Conservation (phyloP, 2,888 invertebrate species). For the Lumbricus terrestris region DNA sequence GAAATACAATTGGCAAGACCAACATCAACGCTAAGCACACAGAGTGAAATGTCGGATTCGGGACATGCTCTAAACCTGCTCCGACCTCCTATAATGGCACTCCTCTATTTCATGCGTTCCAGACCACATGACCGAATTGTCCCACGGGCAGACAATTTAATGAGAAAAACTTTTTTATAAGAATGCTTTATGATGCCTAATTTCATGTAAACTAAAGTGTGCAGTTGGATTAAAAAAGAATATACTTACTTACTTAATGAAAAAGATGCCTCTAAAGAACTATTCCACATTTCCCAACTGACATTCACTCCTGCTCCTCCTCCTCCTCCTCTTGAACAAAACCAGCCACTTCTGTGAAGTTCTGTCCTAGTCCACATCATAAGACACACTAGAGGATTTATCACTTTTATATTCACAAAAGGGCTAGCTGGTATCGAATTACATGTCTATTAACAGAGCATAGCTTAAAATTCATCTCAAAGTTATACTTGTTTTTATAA, state of each 20-base stretch:
- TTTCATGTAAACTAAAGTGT: no score
- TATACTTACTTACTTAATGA: no score
- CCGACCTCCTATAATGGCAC: no score
- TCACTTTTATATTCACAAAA: neutral
- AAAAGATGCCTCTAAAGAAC: neutral
- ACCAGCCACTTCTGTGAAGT: neutral
- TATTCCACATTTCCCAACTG: neutral
- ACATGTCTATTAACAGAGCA: neutral
- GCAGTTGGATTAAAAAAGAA: no score
- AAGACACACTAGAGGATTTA: neutral
- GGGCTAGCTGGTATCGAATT: neutral
- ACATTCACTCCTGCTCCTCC: neutral
- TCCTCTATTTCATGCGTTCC: no score
- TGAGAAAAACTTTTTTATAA: no score
- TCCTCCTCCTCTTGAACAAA: neutral
- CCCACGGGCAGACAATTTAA: no score
- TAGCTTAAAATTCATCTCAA: neutral
- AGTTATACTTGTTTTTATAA: neutral
- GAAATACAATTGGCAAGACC: neutral
- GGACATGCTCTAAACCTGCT: no score
- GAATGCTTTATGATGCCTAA: no score
- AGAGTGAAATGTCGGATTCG: neutral
- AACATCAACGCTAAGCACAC: neutral
- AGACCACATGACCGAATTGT: no score
- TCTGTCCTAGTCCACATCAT: neutral